Conservation (phyloP, 2,797 vertebrate genomes). For the Gymnothorax reevesii region DNA sequence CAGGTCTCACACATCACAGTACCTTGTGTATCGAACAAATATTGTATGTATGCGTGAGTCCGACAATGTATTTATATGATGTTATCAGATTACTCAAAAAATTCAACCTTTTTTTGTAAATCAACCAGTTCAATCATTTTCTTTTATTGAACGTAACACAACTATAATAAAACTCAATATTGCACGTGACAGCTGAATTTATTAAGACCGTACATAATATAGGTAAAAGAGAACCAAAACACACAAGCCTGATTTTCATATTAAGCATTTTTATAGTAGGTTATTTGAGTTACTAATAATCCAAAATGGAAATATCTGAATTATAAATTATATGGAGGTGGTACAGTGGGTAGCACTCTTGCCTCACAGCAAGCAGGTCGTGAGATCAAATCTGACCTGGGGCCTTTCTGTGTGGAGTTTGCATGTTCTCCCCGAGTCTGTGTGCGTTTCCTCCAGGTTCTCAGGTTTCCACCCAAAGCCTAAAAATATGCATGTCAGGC, state of each 20-base stretch:
- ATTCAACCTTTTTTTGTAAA: background rate
- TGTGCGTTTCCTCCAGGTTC: too few relatives aligned
- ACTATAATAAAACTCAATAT: constrained; percentile 4
- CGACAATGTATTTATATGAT: background rate
- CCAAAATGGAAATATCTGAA: background rate
- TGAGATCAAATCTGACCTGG: too few relatives aligned
- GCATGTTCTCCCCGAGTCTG: too few relatives aligned
- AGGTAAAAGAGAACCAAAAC: background rate
- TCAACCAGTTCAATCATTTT: background rate
- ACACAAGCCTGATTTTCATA: background rate
- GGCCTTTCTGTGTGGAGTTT: too few relatives aligned
- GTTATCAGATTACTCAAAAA: background rate
- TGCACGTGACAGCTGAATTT: constrained; percentile 16
- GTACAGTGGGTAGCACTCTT: too few relatives aligned
- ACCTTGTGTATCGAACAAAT: background rate
- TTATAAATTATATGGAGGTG: background rate
- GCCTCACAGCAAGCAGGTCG: too few relatives aligned
- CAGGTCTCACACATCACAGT: background rate
- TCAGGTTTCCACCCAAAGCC: too few relatives aligned
- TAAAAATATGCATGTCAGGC: too few relatives aligned
- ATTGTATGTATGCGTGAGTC: background rate
- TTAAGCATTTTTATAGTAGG: background rate
- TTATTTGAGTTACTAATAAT: background rate
- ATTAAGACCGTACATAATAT: background rate
- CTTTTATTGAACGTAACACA: background rate